Conservation (phyloP, 2,888 invertebrate genomes). For the Diadegma fenestrale region DNA sequence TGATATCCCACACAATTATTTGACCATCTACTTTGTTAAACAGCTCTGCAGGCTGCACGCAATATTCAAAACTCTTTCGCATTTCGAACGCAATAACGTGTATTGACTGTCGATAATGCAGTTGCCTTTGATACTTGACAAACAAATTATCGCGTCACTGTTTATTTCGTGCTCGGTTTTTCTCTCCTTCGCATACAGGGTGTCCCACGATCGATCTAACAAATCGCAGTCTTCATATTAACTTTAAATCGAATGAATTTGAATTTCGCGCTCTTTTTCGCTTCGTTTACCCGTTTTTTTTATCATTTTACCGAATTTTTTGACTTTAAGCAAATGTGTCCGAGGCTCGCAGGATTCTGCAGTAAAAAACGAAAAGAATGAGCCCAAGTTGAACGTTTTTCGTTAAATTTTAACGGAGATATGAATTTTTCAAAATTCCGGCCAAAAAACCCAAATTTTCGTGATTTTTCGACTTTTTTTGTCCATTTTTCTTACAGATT, state of each 20-base stretch:
- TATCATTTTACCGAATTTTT: no score
- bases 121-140: constrained; percentile 1
- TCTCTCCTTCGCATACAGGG: not conserved
- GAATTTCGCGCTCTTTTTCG: no score
- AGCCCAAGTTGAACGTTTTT: no score
- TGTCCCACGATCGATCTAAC: not conserved
- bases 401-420: no score
- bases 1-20: constrained; percentile 14
- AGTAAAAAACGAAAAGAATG: no score
- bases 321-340: no score
- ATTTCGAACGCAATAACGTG: not conserved
- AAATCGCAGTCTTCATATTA: no score
- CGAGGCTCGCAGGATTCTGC: no score
- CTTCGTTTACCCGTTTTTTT: no score
- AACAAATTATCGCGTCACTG: not conserved
- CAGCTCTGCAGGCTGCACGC: constrained; percentile 23
- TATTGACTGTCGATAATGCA: constrained; percentile 62
- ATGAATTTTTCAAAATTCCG: no score
- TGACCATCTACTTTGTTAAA: constrained; percentile 31
- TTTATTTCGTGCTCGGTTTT: not conserved
- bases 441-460: no score
- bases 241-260: no score
- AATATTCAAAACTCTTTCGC: constrained; percentile 27
- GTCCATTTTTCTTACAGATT: constrained; percentile 8
- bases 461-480: not conserved